Base-by-base conservation (phyloP, 2,797 vertebrate genomes). In the Peromyscus melanophrys region DNA sequence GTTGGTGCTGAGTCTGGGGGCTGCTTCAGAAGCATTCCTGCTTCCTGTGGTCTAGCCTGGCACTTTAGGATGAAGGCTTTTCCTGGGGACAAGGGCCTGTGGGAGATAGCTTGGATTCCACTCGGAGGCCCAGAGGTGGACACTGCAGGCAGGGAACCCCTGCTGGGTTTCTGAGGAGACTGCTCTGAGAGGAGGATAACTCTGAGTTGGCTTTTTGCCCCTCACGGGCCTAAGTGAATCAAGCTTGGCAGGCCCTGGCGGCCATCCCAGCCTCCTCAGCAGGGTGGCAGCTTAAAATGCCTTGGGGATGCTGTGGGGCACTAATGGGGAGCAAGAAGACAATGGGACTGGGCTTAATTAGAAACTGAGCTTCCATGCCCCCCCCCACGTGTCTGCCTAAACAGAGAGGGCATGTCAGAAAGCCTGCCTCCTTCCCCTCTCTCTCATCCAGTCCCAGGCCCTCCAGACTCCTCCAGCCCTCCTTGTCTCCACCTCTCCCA, bases 261-360 rank as follows among this genome's bases (percentile, higher is more conserved):
- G 55, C 67, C 1, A 77, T 97, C 97, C 97, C 81, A 49, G 96
- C 73, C 49, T 96, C 76, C 96, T 97, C 96, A 97, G 95, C 89
- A 96, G 95, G 95, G 89, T 97, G 96, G 94, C 93, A 92, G 92
- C 93, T 98, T 97, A 94, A 97, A 98, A 96, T 96, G 95, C 95
- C 93, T 97, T 95, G 87, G 97, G 86, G 93, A 96, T 83, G 65
- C 93, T 52, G 57, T 94, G 43, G 95, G 96, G 82, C 21, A 6
- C 91, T 97, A 97, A 97, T 94, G 75, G 94, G 96, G 94, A 97
- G 67, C 49, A 25, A 96, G 76, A 90, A 96, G 96, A 97, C 89
- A 95, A 52, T 85, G 77, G 91, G 80, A n/a, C 92, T 92, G 73
- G 59, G 90, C 71, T 97, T 97, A 97, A 98, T 97, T 97, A 97